These are phyloP conservation scores for Macrotrachela quadricornifera DNA, from an alignment of 1,140 invertebrate genomes.

Conservation along the genomic window DNA sequence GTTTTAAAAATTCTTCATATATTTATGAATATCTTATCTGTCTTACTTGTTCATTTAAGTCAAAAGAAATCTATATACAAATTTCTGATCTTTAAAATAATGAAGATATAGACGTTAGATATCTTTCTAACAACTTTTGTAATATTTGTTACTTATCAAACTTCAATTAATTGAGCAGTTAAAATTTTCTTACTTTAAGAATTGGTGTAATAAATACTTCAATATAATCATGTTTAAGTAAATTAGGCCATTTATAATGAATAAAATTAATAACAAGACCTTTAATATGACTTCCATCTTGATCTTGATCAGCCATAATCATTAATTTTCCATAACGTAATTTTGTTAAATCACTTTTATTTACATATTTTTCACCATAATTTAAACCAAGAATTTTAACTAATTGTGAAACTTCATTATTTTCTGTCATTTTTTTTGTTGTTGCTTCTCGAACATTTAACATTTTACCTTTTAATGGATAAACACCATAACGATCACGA, in stretches of 20 bases:
- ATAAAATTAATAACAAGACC: slow-evolving; percentile 95
- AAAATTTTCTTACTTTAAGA: slow-evolving; percentile 59
- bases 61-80: too few species aligned
- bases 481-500: slow-evolving; percentile 85
- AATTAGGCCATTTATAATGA: slow-evolving; percentile 87
- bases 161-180: too few species aligned
- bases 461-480: slow-evolving; percentile 88
- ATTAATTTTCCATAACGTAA: slow-evolving; percentile 88
- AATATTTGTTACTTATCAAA: too few species aligned
- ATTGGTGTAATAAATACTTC: slow-evolving; percentile 99
- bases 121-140: too few species aligned
- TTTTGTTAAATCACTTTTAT: slow-evolving; percentile 62
- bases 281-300: slow-evolving; percentile 97
- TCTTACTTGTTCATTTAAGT: too few species aligned
- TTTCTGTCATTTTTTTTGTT: slow-evolving; percentile 86
- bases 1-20: too few species aligned
- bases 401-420: slow-evolving; percentile 89
- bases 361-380: slow-evolving; percentile 87
- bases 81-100: too few species aligned
- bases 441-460: slow-evolving; percentile 92
- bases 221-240: slow-evolving; percentile 67
- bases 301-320: slow-evolving; percentile 99
- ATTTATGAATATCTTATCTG: too few species aligned
- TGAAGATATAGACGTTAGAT: too few species aligned
- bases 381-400: slow-evolving; percentile 81